Percentiles rank a stretch among this genome's conserved stretches.
Conservation (phyloP, 2,888 invertebrate species). For the Thalpophila matura region DNA sequence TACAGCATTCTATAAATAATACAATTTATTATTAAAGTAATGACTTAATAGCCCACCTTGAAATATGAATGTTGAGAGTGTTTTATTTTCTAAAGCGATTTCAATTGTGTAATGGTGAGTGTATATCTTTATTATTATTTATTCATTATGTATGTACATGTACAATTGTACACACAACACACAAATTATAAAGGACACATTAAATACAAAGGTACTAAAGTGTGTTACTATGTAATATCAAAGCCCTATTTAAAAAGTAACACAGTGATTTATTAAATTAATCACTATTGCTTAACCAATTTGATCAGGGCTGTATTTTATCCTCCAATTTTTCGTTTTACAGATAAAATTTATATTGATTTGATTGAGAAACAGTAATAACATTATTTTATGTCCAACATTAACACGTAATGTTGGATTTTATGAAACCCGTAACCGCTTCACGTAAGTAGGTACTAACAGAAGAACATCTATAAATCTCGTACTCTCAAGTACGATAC, state of each 20-base stretch:
- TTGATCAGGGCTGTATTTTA: background rate
- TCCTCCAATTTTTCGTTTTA: background rate
- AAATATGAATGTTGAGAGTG: background rate
- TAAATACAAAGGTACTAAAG: too few relatives aligned
- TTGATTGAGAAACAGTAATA: slow-evolving; percentile 17
- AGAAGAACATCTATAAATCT: slow-evolving; percentile 68
- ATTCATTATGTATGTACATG: too few relatives aligned
- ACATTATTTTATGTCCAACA: slow-evolving; percentile 32
- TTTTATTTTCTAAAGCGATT: slow-evolving; percentile 10
- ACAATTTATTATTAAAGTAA: slow-evolving; percentile 5
- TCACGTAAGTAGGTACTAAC: slow-evolving; percentile 53
- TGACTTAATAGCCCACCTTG: background rate
- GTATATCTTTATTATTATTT: background rate
- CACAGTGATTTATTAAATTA: background rate
- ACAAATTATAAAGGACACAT: too few relatives aligned
- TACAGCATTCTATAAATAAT: background rate
- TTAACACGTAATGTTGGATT: slow-evolving; percentile 52
- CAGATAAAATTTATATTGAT: slow-evolving; percentile 21
- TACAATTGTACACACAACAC: too few relatives aligned
- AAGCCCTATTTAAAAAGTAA: background rate
- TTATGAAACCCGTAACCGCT: slow-evolving; percentile 62
- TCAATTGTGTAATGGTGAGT: background rate
- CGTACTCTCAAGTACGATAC: slow-evolving; percentile 62
- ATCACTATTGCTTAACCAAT: background rate
- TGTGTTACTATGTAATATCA: too few relatives aligned